These are phyloP conservation scores for Notospermus geniculatus DNA, from an alignment of 1,140 invertebrate genomes.

Conservation along the genomic window DNA sequence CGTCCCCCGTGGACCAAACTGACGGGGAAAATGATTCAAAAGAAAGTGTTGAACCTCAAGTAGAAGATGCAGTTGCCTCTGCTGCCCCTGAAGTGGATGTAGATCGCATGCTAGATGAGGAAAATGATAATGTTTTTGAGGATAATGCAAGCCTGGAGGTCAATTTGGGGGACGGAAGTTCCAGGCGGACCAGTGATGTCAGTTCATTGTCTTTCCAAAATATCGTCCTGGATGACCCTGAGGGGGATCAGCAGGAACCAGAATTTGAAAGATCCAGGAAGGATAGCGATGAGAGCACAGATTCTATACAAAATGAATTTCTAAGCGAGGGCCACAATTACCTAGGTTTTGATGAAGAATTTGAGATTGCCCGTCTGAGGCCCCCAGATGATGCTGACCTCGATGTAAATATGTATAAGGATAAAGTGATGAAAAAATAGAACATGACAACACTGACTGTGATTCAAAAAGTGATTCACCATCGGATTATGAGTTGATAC, in stretches of 20 bases:
- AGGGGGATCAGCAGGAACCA: constrained; percentile 9
- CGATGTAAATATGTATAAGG: neutral
- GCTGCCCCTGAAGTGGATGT: neutral
- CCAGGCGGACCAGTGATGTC: constrained; percentile 21
- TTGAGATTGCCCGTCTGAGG: constrained; percentile 1
- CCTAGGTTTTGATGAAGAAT: constrained; percentile 1
- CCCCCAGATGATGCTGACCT: neutral
- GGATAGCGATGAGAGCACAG: neutral
- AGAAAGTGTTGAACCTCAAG: too few species aligned
- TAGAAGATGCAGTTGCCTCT: too few species aligned
- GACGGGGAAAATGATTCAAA: too few species aligned
- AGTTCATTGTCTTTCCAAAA: constrained; percentile 22
- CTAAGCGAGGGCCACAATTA: neutral
- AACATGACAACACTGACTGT: neutral
- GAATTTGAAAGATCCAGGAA: neutral
- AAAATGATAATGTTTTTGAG: neutral
- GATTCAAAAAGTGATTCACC: constrained; percentile 2
- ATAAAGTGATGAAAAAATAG: neutral
- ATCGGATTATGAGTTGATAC: constrained; percentile 5
- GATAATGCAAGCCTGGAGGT: constrained; percentile 11
- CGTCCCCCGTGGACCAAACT: too few species aligned
- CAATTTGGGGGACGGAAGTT: constrained; percentile 20
- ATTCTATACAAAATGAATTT: neutral
- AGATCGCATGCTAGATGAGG: neutral
- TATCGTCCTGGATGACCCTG: constrained; percentile 18